phyloP scores from a whole-genome alignment of 2,113 vertebrate species.

The Enhydra lutris region DNA sequence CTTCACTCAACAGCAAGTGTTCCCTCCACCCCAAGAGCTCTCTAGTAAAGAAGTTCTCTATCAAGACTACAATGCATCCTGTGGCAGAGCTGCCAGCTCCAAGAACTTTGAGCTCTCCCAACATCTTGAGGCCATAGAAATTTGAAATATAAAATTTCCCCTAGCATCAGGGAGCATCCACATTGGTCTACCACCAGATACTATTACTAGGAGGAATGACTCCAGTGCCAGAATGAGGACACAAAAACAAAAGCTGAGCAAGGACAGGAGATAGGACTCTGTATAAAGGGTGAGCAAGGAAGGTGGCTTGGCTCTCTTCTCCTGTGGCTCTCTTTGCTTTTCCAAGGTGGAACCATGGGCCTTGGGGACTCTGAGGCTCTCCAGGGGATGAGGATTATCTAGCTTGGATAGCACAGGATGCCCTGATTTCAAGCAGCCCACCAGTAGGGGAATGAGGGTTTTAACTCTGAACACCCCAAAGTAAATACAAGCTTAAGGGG shows the following conservation, averaged over 20 bases:
- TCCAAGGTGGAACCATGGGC: too few relatives aligned
- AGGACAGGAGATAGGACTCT: background rate
- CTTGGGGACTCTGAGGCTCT: background rate
- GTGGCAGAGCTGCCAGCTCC: background rate
- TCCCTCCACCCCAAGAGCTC: too few relatives aligned
- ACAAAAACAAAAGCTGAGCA: background rate
- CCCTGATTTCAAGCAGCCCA: background rate
- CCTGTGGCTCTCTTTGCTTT: background rate
- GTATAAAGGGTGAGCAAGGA: background rate
- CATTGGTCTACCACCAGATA: rapidly evolving
- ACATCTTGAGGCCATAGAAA: background rate
- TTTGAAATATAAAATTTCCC: background rate
- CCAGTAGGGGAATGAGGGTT: background rate
- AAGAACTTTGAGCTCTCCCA: background rate
- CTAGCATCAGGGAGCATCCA: background rate
- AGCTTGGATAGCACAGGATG: background rate
- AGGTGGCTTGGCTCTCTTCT: background rate
- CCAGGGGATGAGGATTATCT: background rate
- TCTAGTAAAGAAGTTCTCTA: background rate
- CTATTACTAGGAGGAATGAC: background rate
- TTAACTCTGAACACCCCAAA: background rate
- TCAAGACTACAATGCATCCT: background rate
- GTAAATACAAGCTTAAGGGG: background rate
- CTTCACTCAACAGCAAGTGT: background rate
- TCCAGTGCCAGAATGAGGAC: background rate